Percentiles rank a stretch among this genome's conserved stretches.
Evolutionary conservation across 2,113 vertebrate genomes (phyloP).

Genomic region (Pelusios castaneus): DNA sequence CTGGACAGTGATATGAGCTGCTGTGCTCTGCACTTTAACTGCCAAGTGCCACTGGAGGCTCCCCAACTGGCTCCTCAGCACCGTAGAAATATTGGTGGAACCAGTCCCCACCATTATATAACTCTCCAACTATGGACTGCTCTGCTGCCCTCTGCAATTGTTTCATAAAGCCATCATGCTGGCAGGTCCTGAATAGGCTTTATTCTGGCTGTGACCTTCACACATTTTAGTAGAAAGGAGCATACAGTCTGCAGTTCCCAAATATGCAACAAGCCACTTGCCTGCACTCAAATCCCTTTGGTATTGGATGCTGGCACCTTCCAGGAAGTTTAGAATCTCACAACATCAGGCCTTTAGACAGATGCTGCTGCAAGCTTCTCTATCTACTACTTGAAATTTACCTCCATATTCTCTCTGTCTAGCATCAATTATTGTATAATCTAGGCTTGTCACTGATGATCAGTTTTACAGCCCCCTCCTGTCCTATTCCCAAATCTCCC

Average conservation of each 20-base stretch:
- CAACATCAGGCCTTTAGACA: not conserved
- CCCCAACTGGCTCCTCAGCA: no score
- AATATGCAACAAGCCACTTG: not conserved
- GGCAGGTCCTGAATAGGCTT: not conserved
- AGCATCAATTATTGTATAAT: not conserved
- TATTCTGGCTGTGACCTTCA: conserved; percentile 37
- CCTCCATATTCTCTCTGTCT: not conserved
- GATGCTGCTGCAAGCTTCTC: not conserved
- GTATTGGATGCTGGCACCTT: not conserved
- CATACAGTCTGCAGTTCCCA: conserved; percentile 34
- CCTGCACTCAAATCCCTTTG: not conserved
- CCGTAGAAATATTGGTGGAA: no score
- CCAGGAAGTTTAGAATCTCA: not conserved
- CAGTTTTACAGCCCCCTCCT: not conserved
- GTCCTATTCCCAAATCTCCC: rapidly evolving
- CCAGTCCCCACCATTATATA: no score
- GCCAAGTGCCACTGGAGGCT: no score
- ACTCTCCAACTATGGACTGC: not conserved
- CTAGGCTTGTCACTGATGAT: not conserved
- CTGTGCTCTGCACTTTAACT: no score
- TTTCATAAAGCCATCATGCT: conserved; percentile 52
- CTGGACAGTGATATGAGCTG: no score
- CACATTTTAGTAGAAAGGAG: conserved; percentile 17
- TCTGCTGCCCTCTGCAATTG: conserved; percentile 39
- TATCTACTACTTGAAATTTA: not conserved